A percentile compares a stretch with the other conserved stretches of the same genome.
These are phyloP conservation scores for Copsychus sechellarum DNA, from an alignment of 2,113 vertebrate species.

Conservation along the genomic window DNA sequence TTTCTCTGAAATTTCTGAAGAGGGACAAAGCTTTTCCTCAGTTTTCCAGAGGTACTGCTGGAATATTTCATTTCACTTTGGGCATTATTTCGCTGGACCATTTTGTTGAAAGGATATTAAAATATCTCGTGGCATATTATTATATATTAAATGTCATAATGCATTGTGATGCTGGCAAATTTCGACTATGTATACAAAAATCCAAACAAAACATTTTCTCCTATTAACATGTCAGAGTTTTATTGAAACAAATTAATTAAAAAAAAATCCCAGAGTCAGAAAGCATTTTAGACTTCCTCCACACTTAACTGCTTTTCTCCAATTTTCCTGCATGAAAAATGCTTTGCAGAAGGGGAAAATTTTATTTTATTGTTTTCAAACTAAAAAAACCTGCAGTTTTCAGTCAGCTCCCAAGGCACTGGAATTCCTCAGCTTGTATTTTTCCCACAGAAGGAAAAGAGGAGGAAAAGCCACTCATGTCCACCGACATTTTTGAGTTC, in stretches of 20 bases:
- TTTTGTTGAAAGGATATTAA: background rate
- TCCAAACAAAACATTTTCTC: slow-evolving; percentile 19
- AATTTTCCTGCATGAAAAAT: background rate
- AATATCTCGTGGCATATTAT: background rate
- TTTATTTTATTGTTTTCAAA: background rate
- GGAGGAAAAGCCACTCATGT: background rate
- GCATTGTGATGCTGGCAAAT: background rate
- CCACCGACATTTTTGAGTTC: background rate
- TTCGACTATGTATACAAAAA: background rate
- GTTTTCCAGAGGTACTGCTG: background rate
- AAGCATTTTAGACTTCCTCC: background rate
- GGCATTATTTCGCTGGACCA: background rate
- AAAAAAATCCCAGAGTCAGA: background rate
- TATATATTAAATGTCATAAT: background rate
- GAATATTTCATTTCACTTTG: background rate
- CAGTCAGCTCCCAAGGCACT: background rate
- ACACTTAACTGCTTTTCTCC: background rate
- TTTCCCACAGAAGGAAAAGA: background rate
- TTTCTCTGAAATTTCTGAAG: background rate
- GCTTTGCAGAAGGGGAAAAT: background rate
- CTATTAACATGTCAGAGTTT: background rate
- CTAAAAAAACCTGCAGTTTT: background rate
- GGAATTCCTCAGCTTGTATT: background rate
- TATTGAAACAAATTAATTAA: background rate
- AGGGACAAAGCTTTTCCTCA: background rate